Evolutionary conservation across 2,797 vertebrate genomes (phyloP), one percentile per base, ranked within the genome.

Genomic region (Rhabdomys pumilio): DNA sequence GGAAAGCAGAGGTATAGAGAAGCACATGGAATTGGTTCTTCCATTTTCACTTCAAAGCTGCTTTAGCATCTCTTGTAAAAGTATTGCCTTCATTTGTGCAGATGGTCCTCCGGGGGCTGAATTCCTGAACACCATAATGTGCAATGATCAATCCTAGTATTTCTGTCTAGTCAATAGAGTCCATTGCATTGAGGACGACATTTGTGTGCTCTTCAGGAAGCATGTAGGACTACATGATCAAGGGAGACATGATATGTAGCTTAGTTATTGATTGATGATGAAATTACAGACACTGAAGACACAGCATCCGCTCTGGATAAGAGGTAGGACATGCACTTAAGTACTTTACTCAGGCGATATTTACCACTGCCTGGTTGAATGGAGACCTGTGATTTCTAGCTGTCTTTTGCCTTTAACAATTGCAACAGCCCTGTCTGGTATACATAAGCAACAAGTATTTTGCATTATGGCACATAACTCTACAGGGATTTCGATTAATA

Each of bases 231-330:
- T 93, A 44, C 50, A 80, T 86, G 86, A 92, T 87, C 73, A 82
- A 95, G 76, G 41, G 91, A n/a, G 91, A n/a, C 85, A 29, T 47
- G 80, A 50, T 6, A 7, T 19, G 24, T 84, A 47, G 29, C 63
- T 97, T 92, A 73, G 69, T 86, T 94, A 94, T 89, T 96, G 93
- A 96, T 94, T 96, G 94, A 89, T 80, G 81, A 17, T 63, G 93
- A 73, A 95, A n/a, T 57, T 88, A 59, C 31, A 95, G 38, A 44
- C n/a, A 65, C 31, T n/a, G 86, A 95, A 76, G 83, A 77, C 31
- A 6, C 2, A 95, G 76, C 12, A 85, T 81, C 44, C 87, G 72
- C 20, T 96, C 53, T 83, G 93, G 94, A 26, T 80, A 82, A 63
- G 69, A 90, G 72, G 53, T 69, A 24, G 22, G 34, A 1, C 14